Evolutionary conservation across 1,140 invertebrate species (phyloP).

Genomic region (Zaprionus taronus): DNA sequence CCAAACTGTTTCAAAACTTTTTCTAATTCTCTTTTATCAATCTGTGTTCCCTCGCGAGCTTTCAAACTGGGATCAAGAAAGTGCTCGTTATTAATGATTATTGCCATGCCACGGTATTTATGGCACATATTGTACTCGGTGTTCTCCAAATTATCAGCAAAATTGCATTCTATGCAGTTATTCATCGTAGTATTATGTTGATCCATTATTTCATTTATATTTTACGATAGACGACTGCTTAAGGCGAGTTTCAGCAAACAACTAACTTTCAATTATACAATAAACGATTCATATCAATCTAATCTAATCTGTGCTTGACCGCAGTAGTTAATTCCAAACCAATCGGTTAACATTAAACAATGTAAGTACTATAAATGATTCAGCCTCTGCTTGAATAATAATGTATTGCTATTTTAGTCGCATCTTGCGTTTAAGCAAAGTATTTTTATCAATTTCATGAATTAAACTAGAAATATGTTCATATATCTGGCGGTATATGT

Average conservation of each 20-base stretch:
- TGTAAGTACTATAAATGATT: too few relatives aligned
- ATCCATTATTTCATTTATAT: background rate
- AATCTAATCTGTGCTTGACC: background rate
- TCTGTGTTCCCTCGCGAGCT: constrained; percentile 89
- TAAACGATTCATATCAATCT: too few relatives aligned
- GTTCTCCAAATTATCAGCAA: constrained; percentile 87
- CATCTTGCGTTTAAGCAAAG: too few relatives aligned
- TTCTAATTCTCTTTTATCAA: constrained; percentile 88
- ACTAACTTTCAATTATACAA: background rate
- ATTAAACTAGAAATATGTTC: too few relatives aligned
- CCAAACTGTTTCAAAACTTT: constrained; percentile 88
- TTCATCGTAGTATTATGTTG: background rate
- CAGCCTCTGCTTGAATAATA: background rate
- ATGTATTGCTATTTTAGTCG: too few relatives aligned
- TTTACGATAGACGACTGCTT: background rate
- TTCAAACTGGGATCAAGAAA: constrained; percentile 87
- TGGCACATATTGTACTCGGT: constrained; percentile 93
- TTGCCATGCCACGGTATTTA: constrained; percentile 89
- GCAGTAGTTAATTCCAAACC: background rate
- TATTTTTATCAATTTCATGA: too few relatives aligned
- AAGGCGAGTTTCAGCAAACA: background rate
- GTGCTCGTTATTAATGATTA: constrained; percentile 95
- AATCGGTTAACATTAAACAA: too few relatives aligned
- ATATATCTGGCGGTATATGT: too few relatives aligned
- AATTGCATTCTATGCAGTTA: constrained; percentile 63